Conservation (phyloP, 2,113 vertebrate species). For the Ciconia stormi region DNA sequence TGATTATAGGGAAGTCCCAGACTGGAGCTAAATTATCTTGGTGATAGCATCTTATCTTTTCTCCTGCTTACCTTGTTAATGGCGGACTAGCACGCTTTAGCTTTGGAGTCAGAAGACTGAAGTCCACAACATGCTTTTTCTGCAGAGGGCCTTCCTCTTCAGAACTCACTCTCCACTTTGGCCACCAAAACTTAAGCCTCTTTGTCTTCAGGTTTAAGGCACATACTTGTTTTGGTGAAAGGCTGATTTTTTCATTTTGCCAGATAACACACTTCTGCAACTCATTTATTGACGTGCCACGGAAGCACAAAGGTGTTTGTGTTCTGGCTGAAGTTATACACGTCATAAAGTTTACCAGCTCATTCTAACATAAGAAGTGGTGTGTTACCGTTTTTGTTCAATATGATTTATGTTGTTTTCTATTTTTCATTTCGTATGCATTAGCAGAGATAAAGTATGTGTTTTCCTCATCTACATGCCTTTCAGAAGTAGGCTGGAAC, state of each 20-base stretch:
- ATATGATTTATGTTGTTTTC: not conserved
- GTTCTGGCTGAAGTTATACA: not conserved
- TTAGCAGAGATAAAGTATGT: not conserved
- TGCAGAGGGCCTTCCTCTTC: not conserved
- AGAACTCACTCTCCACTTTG: not conserved
- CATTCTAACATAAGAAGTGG: not conserved
- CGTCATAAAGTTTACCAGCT: not conserved
- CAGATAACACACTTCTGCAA: not conserved
- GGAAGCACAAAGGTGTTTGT: not conserved
- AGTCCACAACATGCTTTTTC: not conserved
- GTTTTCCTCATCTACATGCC: not conserved
- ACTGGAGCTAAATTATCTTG: not conserved
- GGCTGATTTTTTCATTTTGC: not conserved
- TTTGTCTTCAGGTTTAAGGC: not conserved
- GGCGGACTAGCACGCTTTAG: not conserved
- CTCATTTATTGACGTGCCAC: accelerated
- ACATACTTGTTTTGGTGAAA: not conserved
- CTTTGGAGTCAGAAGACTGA: not conserved
- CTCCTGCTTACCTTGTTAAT: not conserved
- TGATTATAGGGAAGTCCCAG: not conserved
- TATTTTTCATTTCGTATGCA: not conserved
- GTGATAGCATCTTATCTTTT: not conserved
- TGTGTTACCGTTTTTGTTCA: not conserved
- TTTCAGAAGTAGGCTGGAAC: not conserved
- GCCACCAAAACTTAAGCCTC: not conserved